These are phyloP conservation scores for Eucera pruinosa DNA, from an alignment of 2,888 invertebrate species.

Conservation along the genomic window DNA sequence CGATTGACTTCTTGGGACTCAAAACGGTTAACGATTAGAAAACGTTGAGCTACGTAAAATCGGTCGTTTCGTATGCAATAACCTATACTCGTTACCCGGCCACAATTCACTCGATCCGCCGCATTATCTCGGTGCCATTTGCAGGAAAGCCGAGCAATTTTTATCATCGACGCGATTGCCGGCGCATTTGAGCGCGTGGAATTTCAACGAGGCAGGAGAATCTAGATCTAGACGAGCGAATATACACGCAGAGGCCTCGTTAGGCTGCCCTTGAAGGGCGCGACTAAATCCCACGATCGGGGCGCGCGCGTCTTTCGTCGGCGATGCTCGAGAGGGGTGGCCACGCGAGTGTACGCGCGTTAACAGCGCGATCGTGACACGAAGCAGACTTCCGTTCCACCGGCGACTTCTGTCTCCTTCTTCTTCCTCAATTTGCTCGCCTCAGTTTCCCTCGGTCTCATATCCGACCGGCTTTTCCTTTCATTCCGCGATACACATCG, in stretches of 20 bases:
- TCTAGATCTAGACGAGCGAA: conserved; percentile 52
- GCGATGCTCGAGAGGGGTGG: not conserved
- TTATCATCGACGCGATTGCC: conserved; percentile 30
- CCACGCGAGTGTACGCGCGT: conserved; percentile 19
- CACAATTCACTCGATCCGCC: no score
- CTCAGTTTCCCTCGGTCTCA: conserved; percentile 69
- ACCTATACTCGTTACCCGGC: no score
- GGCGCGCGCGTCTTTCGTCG: conserved; percentile 17
- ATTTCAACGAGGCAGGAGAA: conserved; percentile 27
- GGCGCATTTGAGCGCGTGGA: conserved; percentile 8
- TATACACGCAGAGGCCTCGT: conserved; percentile 26
- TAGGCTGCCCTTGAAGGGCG: conserved; percentile 59
- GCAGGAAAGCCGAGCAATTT: conserved; percentile 32
- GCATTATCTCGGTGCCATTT: no score
- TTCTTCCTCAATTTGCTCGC: conserved; percentile 11
- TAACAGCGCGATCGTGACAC: conserved; percentile 70
- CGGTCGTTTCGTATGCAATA: no score
- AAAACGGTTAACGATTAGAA: no score
- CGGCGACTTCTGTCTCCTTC: conserved; percentile 9
- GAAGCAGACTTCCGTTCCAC: conserved; percentile 73
- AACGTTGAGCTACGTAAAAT: no score
- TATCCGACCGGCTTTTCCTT: conserved; percentile 72
- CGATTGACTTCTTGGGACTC: no score
- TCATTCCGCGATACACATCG: conserved; percentile 74
- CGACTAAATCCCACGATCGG: conserved; percentile 63